Evolutionary conservation across 1,140 invertebrate genomes (phyloP).

Genomic region (Colletes gigas): DNA sequence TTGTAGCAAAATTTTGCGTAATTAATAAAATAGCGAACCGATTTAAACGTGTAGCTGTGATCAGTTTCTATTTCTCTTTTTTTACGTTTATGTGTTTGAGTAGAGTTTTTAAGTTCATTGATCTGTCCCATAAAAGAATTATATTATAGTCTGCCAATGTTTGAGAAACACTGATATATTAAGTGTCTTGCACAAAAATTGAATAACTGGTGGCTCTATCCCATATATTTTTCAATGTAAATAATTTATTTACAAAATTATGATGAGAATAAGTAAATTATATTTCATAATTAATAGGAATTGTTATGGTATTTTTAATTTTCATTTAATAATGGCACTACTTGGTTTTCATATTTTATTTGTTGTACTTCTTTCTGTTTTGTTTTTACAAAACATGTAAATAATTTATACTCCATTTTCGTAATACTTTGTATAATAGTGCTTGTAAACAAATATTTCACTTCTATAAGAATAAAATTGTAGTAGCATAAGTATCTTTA

Average conservation of each 20-base stretch:
- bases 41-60: slow-evolving; percentile 66
- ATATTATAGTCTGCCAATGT: slow-evolving; percentile 72
- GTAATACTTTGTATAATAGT: neutral
- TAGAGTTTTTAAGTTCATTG: slow-evolving; percentile 53
- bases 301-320: slow-evolving; percentile 15
- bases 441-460: slow-evolving; percentile 20
- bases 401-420: neutral
- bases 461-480: neutral
- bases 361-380: too few species aligned
- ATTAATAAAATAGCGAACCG: slow-evolving; percentile 57
- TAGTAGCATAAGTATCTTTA: neutral
- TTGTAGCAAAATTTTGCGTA: slow-evolving; percentile 64
- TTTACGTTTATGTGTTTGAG: slow-evolving; percentile 35
- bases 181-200: slow-evolving; percentile 56
- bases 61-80: slow-evolving; percentile 56
- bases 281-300: slow-evolving; percentile 2
- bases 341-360: neutral
- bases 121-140: slow-evolving; percentile 52
- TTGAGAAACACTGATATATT: slow-evolving; percentile 79
- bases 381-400: neutral
- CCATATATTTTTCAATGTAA: slow-evolving; percentile 39
- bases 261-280: slow-evolving; percentile 4
- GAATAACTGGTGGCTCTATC: slow-evolving; percentile 74
- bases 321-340: neutral
- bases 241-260: slow-evolving; percentile 31